These are phyloP conservation scores for Umimayanthus chanpuru DNA, from an alignment of 92 coral and sea anemone species.

Conservation along the genomic window DNA sequence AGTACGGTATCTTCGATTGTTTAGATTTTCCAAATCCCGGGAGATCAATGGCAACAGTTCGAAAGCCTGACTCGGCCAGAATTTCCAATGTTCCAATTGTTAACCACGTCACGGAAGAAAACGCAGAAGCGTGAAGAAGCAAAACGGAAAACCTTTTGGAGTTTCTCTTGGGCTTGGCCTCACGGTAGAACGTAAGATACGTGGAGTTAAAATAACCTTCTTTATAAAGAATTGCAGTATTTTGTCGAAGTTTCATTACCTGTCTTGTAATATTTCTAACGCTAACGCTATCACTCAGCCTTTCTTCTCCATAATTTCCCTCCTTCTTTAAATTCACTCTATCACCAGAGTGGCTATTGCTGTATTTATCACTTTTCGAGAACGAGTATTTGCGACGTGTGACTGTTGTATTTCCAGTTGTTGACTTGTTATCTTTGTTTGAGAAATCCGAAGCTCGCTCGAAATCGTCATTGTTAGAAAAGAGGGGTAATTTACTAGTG, in stretches of 20 bases:
- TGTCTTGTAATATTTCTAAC: neutral
- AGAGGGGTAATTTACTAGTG: neutral
- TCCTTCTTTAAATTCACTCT: neutral
- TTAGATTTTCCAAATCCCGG: constrained; percentile 85
- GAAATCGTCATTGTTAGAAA: neutral
- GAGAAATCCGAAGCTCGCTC: neutral
- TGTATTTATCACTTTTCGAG: neutral
- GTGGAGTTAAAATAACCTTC: constrained; percentile 53
- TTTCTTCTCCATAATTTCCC: neutral
- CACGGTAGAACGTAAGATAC: constrained; percentile 73
- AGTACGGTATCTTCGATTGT: constrained; percentile 61
- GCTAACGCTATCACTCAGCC: neutral
- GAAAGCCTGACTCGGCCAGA: constrained; percentile 67
- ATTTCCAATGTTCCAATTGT: constrained; percentile 80
- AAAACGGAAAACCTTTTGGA: constrained; percentile 55
- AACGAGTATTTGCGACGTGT: neutral
- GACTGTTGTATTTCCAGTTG: neutral
- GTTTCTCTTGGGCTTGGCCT: constrained; percentile 51
- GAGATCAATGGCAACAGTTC: constrained; percentile 82
- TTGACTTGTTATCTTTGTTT: neutral
- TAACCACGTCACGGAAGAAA: constrained; percentile 76
- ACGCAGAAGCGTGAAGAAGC: constrained; percentile 66
- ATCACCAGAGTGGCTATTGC: neutral
- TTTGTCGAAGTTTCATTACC: constrained; percentile 2
- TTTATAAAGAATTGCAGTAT: constrained; percentile 47